Evolutionary conservation across 1,140 invertebrate species (phyloP).

Genomic region (Phortica variegata): DNA sequence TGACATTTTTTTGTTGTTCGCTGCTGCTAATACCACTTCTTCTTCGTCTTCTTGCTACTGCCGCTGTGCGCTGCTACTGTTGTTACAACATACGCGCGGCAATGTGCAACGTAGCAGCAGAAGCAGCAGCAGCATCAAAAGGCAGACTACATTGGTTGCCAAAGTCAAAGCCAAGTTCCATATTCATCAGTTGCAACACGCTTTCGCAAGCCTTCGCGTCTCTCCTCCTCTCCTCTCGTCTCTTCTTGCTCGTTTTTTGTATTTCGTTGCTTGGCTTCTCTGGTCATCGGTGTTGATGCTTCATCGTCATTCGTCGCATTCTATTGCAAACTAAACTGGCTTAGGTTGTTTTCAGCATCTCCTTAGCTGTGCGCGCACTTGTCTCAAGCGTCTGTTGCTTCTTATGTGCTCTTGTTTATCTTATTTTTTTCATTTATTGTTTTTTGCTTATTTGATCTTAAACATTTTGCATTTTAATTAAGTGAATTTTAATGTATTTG

Average conservation of each 20-base stretch:
- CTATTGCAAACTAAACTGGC: slow-evolving; percentile 52
- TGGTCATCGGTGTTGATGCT: slow-evolving; percentile 37
- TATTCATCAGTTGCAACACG: slow-evolving; percentile 53
- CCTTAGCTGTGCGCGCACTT: slow-evolving; percentile 15
- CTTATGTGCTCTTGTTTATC: slow-evolving; percentile 23
- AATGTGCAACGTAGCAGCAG: slow-evolving; percentile 32
- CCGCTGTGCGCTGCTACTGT: slow-evolving; percentile 39
- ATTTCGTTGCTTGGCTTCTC: slow-evolving; percentile 34
- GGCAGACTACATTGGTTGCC: slow-evolving; percentile 42
- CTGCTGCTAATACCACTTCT: slow-evolving; percentile 15
- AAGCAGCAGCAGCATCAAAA: slow-evolving; percentile 6
- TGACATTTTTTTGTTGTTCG: slow-evolving; percentile 48
- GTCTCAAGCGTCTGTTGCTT: slow-evolving; percentile 6
- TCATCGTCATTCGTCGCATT: slow-evolving; percentile 26
- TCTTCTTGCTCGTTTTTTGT: slow-evolving; percentile 22
- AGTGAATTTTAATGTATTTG: slow-evolving; percentile 46
- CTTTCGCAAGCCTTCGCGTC: slow-evolving; percentile 9
- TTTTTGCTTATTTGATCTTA: too few relatives aligned
- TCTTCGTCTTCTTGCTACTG: slow-evolving; percentile 40
- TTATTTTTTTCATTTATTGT: slow-evolving; percentile 43
- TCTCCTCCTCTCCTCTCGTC: slow-evolving; percentile 23
- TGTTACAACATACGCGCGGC: slow-evolving; percentile 39
- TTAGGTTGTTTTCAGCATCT: slow-evolving; percentile 41
- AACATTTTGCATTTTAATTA: slow-evolving; percentile 41
- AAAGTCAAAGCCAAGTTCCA: slow-evolving; percentile 45